Evolutionary conservation across 2,888 invertebrate species (phyloP).

Genomic region (Pristionchus maxplancki): DNA sequence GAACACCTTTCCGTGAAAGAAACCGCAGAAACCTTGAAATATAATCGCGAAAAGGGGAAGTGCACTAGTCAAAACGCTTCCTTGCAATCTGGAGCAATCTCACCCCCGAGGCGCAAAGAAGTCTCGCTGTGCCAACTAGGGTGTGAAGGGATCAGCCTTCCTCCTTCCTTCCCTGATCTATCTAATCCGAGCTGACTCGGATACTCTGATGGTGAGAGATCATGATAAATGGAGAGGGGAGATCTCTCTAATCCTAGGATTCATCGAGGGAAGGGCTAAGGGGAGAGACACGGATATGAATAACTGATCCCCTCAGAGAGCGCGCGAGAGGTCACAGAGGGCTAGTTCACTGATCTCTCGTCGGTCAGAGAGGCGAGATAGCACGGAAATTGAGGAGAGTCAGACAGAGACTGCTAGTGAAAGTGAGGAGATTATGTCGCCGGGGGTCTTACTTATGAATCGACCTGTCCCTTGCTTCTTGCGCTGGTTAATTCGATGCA

Average conservation of each 20-base stretch:
- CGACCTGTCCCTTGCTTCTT: neutral
- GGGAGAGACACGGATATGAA: neutral
- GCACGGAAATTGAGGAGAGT: too few species aligned
- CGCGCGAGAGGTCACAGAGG: neutral
- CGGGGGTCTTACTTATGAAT: conserved; percentile 14
- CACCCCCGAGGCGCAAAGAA: neutral
- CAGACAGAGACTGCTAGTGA: neutral
- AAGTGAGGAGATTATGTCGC: neutral
- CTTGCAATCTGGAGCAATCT: neutral
- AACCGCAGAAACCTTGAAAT: too few species aligned
- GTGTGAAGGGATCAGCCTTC: conserved; percentile 19
- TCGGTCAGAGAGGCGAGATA: too few species aligned
- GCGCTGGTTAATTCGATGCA: too few species aligned
- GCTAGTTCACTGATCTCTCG: neutral
- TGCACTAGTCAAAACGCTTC: neutral
- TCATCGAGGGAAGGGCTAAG: neutral
- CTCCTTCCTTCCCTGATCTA: neutral
- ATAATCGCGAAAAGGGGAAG: neutral
- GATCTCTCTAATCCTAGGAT: too few species aligned
- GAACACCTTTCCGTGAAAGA: neutral
- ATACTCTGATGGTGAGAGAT: too few species aligned
- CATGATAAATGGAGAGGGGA: neutral
- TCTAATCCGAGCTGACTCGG: too few species aligned
- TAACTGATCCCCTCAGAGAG: conserved; percentile 24
- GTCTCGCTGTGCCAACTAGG: neutral